Percentiles rank a stretch among this genome's conserved stretches.
Conservation (phyloP, 2,888 invertebrate genomes). For the Boloria selene region DNA sequence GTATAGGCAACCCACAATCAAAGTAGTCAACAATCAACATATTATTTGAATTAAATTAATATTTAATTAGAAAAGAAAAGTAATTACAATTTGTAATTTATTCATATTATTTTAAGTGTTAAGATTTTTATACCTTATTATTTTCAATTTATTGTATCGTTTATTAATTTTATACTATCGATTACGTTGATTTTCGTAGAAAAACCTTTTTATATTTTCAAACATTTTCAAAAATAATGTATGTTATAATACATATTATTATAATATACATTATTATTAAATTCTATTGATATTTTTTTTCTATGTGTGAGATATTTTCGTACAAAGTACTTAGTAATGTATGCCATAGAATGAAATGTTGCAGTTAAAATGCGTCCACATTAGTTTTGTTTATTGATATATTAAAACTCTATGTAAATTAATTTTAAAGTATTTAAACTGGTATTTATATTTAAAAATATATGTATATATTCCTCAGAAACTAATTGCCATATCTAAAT, state of each 20-base stretch:
- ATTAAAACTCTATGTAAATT: too few species aligned
- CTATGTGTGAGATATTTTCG: slow-evolving; percentile 33
- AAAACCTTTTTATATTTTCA: too few species aligned
- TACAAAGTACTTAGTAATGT: slow-evolving; percentile 47
- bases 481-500: neutral
- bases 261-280: slow-evolving; percentile 8
- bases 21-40: too few species aligned
- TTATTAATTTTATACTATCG: slow-evolving; percentile 11
- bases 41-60: neutral
- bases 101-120: neutral
- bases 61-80: slow-evolving; percentile 1
- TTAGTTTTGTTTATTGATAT: too few species aligned
- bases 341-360: slow-evolving; percentile 35
- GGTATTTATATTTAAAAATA: neutral
- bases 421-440: too few species aligned
- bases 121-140: neutral
- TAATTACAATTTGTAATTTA: slow-evolving; percentile 13
- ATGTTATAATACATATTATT: neutral
- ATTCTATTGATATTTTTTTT: slow-evolving; percentile 18
- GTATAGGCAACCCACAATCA: neutral
- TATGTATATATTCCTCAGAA: neutral
- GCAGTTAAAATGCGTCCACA: slow-evolving; percentile 34
- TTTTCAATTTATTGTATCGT: neutral
- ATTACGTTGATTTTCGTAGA: slow-evolving; percentile 2
- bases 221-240: too few species aligned